Evolutionary conservation across 2,888 invertebrate genomes (phyloP).

Genomic region (Phanerotoma sp.): DNA sequence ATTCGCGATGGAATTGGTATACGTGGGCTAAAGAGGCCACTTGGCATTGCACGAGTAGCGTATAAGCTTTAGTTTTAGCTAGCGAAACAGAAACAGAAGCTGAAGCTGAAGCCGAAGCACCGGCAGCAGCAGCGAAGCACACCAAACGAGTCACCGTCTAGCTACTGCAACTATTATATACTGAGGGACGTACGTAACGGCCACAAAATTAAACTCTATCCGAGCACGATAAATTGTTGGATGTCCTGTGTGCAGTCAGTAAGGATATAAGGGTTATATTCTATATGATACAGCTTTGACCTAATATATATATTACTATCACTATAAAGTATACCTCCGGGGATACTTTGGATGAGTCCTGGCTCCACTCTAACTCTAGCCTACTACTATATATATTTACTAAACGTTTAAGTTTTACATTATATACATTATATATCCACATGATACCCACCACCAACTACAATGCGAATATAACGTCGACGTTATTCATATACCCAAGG

Average conservation of each 20-base stretch:
- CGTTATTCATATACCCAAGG: conserved; percentile 3
- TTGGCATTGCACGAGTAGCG: background rate
- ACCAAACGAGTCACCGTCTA: conserved; percentile 5
- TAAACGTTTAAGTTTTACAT: conserved; percentile 3
- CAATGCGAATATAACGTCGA: background rate
- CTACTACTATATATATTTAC: conserved; percentile 4
- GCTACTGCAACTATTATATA: background rate
- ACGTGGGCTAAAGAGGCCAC: conserved; percentile 12
- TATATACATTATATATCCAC: conserved; percentile 3
- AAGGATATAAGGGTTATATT: conserved; percentile 32
- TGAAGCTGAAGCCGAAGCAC: background rate
- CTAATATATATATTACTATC: conserved; percentile 23
- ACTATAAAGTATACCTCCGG: conserved; percentile 25
- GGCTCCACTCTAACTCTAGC: background rate
- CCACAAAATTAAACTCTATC: conserved; percentile 44
- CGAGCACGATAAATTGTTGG: conserved; percentile 44
- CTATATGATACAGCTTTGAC: conserved; percentile 26
- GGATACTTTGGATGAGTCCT: conserved; percentile 2
- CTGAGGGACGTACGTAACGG: conserved; percentile 30
- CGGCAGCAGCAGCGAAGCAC: background rate
- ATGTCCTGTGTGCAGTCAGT: conserved; percentile 41
- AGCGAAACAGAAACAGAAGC: background rate
- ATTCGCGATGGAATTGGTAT: conserved; percentile 15
- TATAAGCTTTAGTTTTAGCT: conserved; percentile 1
- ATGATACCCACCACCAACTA: background rate